Evolutionary conservation across 2,113 vertebrate species (phyloP), one percentile per base, ranked within the genome.

Genomic region (Craseonycteris thonglongyai): DNA sequence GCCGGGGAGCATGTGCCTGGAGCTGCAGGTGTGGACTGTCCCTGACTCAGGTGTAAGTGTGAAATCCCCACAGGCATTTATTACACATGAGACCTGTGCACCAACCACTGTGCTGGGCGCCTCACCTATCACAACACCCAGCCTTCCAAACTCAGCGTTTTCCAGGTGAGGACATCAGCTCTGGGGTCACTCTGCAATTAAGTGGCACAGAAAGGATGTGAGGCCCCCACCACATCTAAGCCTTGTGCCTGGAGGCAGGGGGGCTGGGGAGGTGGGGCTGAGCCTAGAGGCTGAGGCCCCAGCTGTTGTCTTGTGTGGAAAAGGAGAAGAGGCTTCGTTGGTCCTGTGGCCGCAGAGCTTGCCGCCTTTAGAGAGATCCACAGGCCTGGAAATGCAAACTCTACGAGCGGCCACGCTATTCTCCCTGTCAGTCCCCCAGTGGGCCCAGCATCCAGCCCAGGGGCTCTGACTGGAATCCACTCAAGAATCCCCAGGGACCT

Each of bases 61-160:
- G 38, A 28, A 24, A 12, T 7, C 9, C 40, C n/a, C 56, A 7
- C 33, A 6, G 42, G 21, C 16, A 4, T 45, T 40, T 24, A 28
- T 3, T 2, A 11, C 40, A 12, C 0, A 1, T 5, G 7, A 5
- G 8, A 6, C 24, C 68, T 9, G 33, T 5, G 61, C 11, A 11
- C 14, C 26, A 42, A 30, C 9, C 1, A 1, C 54, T 26, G 28
- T 0, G 4, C 59, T 15, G 16, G 78, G 12, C 7, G 0, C 49
- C 75, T 12, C 7, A 3, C 49, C 71, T 24, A 51, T 10, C 28
- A 28, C 22, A 0, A 22, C 21, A 42, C 11, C 16, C 68, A 12
- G 7, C 28, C 71, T 63, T 40, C 61, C 26, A 33, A 42, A 54
- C 56, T 26, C 40, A 16, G 18, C 38, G 2, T 5, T 40, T 75